phyloP scores from a whole-genome alignment of 2,113 vertebrate genomes.

The Rhagologus leucostigma region DNA sequence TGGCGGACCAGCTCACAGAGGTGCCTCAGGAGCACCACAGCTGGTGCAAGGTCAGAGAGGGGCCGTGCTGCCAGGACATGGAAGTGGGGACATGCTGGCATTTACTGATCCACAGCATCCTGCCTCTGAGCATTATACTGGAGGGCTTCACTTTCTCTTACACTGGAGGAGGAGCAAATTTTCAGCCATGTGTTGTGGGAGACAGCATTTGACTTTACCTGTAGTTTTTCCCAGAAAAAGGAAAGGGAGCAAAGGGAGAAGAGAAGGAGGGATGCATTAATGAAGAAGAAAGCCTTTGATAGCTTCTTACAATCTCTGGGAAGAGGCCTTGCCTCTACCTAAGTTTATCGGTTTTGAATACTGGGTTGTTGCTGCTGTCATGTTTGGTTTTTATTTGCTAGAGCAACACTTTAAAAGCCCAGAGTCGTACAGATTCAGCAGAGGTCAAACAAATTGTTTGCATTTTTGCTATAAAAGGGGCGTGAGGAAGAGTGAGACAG shows the following conservation, averaged over 20 bases:
- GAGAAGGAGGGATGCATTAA: neutral
- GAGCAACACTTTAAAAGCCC: slow-evolving; percentile 27
- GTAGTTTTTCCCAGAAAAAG: neutral
- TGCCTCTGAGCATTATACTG: neutral
- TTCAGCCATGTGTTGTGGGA: neutral
- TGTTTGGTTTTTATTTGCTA: slow-evolving; percentile 18
- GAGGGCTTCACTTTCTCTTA: neutral
- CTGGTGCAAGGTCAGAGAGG: neutral
- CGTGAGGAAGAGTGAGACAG: slow-evolving; percentile 19
- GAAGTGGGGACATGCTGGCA: neutral
- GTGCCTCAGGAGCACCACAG: neutral
- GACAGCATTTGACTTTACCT: neutral
- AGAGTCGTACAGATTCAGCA: slow-evolving; percentile 23
- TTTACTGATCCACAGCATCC: neutral
- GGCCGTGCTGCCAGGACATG: accelerated
- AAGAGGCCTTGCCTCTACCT: neutral
- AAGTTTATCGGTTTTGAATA: slow-evolving; percentile 6
- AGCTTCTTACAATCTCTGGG: neutral
- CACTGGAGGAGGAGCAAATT: neutral
- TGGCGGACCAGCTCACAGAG: neutral
- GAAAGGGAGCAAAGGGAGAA: neutral
- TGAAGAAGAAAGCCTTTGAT: neutral
- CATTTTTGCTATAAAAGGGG: slow-evolving; percentile 64
- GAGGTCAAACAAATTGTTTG: slow-evolving; percentile 68
- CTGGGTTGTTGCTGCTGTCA: neutral